Base-by-base conservation (phyloP, 2,797 vertebrate species). In the Rhabdophis nuchalis region DNA sequence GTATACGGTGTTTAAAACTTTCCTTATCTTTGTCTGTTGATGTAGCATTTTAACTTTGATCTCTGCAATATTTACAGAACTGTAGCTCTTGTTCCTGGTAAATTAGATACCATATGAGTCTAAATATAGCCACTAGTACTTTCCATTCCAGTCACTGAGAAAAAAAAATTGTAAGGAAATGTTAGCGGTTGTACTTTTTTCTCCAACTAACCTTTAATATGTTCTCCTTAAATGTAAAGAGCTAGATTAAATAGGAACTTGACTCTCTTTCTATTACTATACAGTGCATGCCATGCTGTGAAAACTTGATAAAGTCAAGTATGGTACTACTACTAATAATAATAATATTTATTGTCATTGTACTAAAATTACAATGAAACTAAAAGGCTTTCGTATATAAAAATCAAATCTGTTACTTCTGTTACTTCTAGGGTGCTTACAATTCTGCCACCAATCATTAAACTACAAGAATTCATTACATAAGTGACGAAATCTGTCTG, bases 61-160 rank as follows among this genome's bases (percentile, higher is more conserved):
- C 64, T 86, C 61, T 46, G 88, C 41, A 85, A 90, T 95, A 93
- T 96, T 96, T 97, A 95, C 94, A 94, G 91, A 94, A 58, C 95
- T 89, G 60, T 54, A 92, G 92, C 90, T 93, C 93, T 90, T 61
- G 58, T 93, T 94, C 93, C 82, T 90, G 16, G 92, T 93, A 95
- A 96, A 95, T 91, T 93, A 64, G 88, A 91, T 85, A 61, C 88
- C 90, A 96, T 94, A 94, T 95, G 95, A 94, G 94, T 97, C 97
- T 97, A 96, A 97, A 95, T 96, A 95, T 96, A 97, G 96, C 56
- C 53, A 32, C 82, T 90, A 57, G 92, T 89, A 89, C 14, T 95
- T 95, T 9, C 5, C 91, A 54, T 91, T 95, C 92, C 5, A 92
- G 2, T 92, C 85, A 82, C 60, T 89, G 93, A 94, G 27, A 90